Evolutionary conservation across 1,140 invertebrate genomes (phyloP).

Genomic region (Brachionus rubens): DNA sequence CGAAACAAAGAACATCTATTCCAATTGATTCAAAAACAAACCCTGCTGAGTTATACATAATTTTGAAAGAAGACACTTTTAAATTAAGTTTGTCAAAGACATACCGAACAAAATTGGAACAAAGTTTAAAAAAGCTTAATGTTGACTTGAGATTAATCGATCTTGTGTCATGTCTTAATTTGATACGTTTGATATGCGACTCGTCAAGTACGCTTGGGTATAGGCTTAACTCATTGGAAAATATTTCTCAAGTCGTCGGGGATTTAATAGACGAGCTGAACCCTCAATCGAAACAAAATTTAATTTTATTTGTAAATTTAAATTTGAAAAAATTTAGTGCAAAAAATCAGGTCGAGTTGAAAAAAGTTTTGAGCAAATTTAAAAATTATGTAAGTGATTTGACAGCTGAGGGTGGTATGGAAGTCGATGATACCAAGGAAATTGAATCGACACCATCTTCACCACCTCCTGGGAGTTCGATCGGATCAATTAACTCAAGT

Average conservation of each 20-base stretch:
- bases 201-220: neutral
- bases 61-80: constrained; percentile 3
- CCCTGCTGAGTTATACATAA: neutral
- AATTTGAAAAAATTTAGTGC: constrained; percentile 14
- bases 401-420: neutral
- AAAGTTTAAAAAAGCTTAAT: neutral
- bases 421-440: neutral
- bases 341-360: neutral
- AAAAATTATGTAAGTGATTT: neutral
- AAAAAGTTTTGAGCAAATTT: neutral
- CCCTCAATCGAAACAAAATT: neutral
- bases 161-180: neutral
- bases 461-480: no score
- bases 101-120: neutral
- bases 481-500: no score
- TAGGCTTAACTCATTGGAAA: neutral
- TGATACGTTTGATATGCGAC: neutral
- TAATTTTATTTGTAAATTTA: constrained; percentile 2
- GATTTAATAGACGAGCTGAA: neutral
- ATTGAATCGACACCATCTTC: neutral
- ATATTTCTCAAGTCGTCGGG: neutral
- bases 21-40: neutral
- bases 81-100: neutral
- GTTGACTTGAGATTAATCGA: neutral
- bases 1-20: neutral